phyloP scores from a whole-genome alignment of 2,113 vertebrate species.

The Osmerus eperlanus region DNA sequence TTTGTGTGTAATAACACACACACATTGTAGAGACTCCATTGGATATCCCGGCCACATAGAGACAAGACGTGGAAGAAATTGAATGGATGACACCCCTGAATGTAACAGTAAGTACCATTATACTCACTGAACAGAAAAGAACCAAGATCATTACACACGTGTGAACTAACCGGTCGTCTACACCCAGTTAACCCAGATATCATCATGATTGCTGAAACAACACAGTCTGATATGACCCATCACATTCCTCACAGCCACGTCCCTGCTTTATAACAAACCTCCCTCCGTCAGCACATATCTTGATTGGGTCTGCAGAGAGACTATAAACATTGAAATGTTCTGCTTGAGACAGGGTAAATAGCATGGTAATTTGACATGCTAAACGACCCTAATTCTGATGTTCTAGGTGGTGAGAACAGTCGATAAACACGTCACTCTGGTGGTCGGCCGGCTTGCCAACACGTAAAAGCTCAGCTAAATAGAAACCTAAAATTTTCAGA shows the following conservation, averaged over 20 bases:
- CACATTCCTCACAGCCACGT: not conserved
- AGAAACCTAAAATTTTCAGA: too few species aligned
- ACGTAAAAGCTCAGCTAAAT: too few species aligned
- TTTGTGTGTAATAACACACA: too few species aligned
- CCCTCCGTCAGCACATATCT: slow-evolving; percentile 11
- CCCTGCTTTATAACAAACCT: not conserved
- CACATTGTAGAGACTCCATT: too few species aligned
- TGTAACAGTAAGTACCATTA: not conserved
- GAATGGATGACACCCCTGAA: not conserved
- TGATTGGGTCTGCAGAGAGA: slow-evolving; percentile 16
- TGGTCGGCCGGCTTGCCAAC: too few species aligned
- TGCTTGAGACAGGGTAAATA: slow-evolving; percentile 49
- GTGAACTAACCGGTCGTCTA: slow-evolving; percentile 18
- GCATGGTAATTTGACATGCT: slow-evolving; percentile 27
- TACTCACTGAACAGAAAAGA: slow-evolving; percentile 34
- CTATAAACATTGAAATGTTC: slow-evolving; percentile 1
- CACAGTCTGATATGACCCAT: slow-evolving; percentile 33
- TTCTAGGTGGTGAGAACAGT: slow-evolving; percentile 34
- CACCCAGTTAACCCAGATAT: slow-evolving; percentile 34
- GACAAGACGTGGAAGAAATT: too few species aligned
- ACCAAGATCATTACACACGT: not conserved
- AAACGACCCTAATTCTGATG: slow-evolving; percentile 48
- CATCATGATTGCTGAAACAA: slow-evolving; percentile 44
- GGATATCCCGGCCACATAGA: too few species aligned
- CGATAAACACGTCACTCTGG: slow-evolving; percentile 29